Evolutionary conservation across 2,113 vertebrate species (phyloP), one percentile per base, ranked within the genome.

Genomic region (Paracanthobrama guichenoti): DNA sequence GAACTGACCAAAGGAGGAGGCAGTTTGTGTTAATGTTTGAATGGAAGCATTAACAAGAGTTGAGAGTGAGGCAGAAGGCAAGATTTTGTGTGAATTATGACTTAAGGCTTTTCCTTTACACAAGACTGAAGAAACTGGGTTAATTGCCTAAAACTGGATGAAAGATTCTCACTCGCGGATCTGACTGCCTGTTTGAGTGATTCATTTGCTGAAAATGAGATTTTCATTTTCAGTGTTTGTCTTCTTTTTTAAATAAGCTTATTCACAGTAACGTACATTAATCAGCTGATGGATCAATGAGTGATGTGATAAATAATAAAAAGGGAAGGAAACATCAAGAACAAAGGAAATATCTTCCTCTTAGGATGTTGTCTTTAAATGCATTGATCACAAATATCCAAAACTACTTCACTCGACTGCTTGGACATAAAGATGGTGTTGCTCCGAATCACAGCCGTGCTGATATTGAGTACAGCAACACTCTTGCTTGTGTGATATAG

Each of bases 101-200:
- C 10, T 39, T 57, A 20, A 57, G 74, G 74, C 74, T 57, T 39
- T 28, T 42, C 20, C 66, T n/a, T 55, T 24, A 24, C 42, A 44
- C 67, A 44, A 71, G 69, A 72, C 39, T 72, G 39, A 72, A 72
- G 6, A 24, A 72, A 73, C 69, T 73, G n/a, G 42, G 69, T 73
- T 73, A 73, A 73, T 73, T 73, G 69, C n/a, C 39, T 48, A 46
- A 73, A 73, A 73, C 69, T 46, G 69, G 13, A 73, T 48, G 69
- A 73, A 73, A 73, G 69, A 73, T 73, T 73, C 69, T 48, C 12
- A 1, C 69, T 73, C 69, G 13, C 42, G 46, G 69, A 73, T 48
- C n/a, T 73, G 7, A 48, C 69, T 73, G 69, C 42, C 69, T 73
- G 5, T 73, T 73, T 73, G 69, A 73, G 69, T 24, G 42, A 73